Evolutionary conservation across 2,113 vertebrate genomes (phyloP).

Genomic region (Dasyprocta punctata): DNA sequence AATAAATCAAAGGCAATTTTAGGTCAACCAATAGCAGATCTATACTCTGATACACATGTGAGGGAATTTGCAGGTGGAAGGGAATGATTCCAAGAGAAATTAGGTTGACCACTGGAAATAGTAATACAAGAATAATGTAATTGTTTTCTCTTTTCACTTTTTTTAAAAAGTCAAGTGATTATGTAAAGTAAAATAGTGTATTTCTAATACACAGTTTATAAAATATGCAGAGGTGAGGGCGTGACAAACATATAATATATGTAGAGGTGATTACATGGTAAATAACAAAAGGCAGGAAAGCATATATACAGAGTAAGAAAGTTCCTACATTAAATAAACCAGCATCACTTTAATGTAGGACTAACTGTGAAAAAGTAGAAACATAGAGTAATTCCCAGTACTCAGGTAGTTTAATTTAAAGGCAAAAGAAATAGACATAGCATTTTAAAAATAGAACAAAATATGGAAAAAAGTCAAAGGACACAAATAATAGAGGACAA

Average conservation of each 20-base stretch:
- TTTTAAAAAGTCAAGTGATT: neutral
- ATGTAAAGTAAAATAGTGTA: neutral
- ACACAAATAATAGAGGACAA: neutral
- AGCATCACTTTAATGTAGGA: neutral
- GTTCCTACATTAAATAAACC: neutral
- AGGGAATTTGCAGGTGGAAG: neutral
- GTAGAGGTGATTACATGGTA: neutral
- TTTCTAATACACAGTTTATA: neutral
- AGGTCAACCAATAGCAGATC: neutral
- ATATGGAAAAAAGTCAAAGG: neutral
- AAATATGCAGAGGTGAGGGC: neutral
- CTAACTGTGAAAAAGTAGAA: neutral
- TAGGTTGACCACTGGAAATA: neutral
- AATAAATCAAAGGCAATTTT: slow-evolving; percentile 38
- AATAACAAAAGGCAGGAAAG: neutral
- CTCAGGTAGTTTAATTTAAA: neutral
- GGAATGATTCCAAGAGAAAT: neutral
- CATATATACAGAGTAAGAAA: neutral
- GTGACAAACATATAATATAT: neutral
- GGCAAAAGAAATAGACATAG: neutral
- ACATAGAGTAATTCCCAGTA: neutral
- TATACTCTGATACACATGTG: neutral
- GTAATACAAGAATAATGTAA: neutral
- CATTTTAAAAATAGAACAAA: neutral
- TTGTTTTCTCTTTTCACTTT: neutral